Base-by-base conservation (phyloP, 2,797 vertebrate species). In the Odontamblyopus rebecca region DNA sequence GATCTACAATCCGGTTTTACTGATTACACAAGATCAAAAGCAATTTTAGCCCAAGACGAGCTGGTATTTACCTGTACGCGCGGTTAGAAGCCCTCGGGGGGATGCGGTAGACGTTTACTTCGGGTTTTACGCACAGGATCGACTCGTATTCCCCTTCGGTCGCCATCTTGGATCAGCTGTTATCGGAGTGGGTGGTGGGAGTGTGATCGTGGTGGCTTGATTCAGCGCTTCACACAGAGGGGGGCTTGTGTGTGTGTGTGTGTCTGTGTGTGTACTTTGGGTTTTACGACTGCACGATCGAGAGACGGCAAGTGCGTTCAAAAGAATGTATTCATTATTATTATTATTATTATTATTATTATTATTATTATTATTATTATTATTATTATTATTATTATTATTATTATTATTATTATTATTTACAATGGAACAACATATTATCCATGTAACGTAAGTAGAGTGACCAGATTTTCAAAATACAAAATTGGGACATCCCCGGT, bases 81-180 rank as follows among this genome's bases (percentile, higher is more conserved):
- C 96, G 96, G 88, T 98, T 97, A n/a, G 96, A 97, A 6, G 96
- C 94, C 65, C 97, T 88, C 62, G 97, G 97, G 23, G 96, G 96
- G 86, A 98, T 97, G 80, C 96, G 94, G 77, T 95, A 98, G 26
- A 97, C 96, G 79, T 93, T 97, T 79, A 98, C 93, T 76, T 98
- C 96, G 0, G 96, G 94, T 81, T 98, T 98, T 53, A 98, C 96
- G 81, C 96, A 96, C 75, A 98, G 92, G 19, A 98, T 92, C 0
- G 97, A 97, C 91, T 98, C 96, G 66, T 97, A 97, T 77, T 96
- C 96, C 75, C 91, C 87, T 87, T 97, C 96, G 0, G 95, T 88
- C 86, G 96, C 94, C 96, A 96, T 96, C 91, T 91, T 93, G 88
- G 68, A 69, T 89, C 83, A 12, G 82, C 76, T 89, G 85, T 86